These are phyloP conservation scores for Formicarius rufipectus DNA, from an alignment of 2,113 vertebrate species.

Conservation along the genomic window DNA sequence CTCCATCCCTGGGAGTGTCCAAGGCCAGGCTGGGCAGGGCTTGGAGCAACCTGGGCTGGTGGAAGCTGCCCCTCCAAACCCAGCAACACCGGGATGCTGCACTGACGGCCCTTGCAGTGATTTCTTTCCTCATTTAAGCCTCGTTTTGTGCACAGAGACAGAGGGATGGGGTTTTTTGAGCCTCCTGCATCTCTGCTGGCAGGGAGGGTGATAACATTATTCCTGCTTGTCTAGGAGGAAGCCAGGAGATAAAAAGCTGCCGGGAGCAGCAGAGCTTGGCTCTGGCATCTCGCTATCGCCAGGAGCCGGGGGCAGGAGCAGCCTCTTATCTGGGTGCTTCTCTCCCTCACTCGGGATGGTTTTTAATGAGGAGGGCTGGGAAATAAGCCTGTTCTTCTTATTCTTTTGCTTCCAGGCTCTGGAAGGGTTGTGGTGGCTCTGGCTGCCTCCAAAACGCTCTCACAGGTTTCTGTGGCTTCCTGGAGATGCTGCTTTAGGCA, in stretches of 20 bases:
- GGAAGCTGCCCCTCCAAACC: not conserved
- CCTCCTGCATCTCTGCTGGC: not conserved
- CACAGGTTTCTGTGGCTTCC: not conserved
- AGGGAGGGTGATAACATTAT: not conserved
- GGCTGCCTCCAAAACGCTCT: not conserved
- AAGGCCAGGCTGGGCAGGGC: not conserved
- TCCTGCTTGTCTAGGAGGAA: not conserved
- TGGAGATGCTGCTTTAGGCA: not conserved
- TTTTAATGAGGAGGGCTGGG: conserved; percentile 12
- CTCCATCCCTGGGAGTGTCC: not conserved
- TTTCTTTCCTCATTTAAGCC: not conserved
- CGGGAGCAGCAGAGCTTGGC: not conserved
- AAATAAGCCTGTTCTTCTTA: not conserved
- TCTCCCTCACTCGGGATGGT: not conserved
- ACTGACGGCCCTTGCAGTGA: not conserved
- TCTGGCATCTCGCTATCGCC: not conserved
- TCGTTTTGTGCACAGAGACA: not conserved
- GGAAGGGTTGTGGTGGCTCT: not conserved
- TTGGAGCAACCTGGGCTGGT: not conserved
- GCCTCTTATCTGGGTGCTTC: not conserved
- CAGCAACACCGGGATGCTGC: not conserved
- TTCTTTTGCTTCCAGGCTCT: not conserved
- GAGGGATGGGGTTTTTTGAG: not conserved
- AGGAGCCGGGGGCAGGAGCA: not conserved
- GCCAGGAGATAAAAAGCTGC: conserved; percentile 2